Conservation (phyloP, 2,113 vertebrate genomes). For the Arenaria interpres region DNA sequence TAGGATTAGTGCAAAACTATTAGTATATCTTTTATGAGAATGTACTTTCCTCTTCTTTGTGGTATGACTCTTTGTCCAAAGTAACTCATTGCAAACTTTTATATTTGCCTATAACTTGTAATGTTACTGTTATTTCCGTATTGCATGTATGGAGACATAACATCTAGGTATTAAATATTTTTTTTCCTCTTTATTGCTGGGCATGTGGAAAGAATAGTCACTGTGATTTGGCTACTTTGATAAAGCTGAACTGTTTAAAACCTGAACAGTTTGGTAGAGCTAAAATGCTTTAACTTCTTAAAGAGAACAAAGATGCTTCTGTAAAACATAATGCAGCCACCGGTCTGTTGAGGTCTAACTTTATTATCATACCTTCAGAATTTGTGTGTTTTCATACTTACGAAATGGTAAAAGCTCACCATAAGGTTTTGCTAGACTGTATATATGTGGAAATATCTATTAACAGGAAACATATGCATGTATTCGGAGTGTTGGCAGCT, state of each 20-base stretch:
- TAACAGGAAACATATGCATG: slow-evolving; percentile 33
- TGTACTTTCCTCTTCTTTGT: not conserved
- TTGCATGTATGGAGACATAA: not conserved
- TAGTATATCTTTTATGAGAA: not conserved
- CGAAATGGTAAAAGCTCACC: slow-evolving; percentile 1
- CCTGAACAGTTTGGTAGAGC: not conserved
- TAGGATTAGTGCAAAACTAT: not conserved
- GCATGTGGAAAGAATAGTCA: not conserved
- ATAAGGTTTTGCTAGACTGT: slow-evolving; percentile 8
- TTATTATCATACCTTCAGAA: not conserved
- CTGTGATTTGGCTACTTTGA: not conserved
- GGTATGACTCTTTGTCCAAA: not conserved
- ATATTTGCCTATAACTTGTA: not conserved
- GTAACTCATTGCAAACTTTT: not conserved
- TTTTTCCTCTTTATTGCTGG: not conserved
- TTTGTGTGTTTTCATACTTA: slow-evolving; percentile 15
- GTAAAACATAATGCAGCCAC: not conserved
- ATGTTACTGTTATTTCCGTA: not conserved
- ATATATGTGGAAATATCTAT: slow-evolving; percentile 51
- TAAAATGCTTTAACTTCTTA: not conserved
- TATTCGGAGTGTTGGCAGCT: not conserved
- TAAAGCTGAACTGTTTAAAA: not conserved
- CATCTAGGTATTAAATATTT: not conserved
- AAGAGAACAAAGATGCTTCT: not conserved
- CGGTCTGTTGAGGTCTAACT: not conserved